phyloP scores from a whole-genome alignment of 92 coral and sea anemone species.

The Parazoanthus atlanticus region DNA sequence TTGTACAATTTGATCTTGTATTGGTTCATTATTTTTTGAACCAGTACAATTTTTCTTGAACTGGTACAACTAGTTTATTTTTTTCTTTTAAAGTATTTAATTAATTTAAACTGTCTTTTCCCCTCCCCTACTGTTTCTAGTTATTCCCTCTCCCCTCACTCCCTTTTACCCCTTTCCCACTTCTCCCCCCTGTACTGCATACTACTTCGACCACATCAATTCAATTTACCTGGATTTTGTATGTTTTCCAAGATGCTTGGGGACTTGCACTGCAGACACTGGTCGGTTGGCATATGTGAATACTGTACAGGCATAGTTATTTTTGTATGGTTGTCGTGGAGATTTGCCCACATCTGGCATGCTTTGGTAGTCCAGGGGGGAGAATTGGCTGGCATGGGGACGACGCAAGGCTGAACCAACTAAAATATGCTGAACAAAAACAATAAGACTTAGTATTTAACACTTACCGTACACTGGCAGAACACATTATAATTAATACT shows the following conservation, averaged over 20 bases:
- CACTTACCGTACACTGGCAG: too few relatives aligned
- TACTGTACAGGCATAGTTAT: slow-evolving; percentile 85
- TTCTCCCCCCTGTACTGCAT: too few relatives aligned
- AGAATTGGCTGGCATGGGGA: slow-evolving; percentile 92
- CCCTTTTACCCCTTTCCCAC: too few relatives aligned
- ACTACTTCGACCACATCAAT: too few relatives aligned
- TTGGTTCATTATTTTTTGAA: too few relatives aligned
- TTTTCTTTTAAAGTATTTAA: too few relatives aligned
- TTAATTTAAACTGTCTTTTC: too few relatives aligned
- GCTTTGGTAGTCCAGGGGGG: slow-evolving; percentile 92
- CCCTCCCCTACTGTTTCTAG: too few relatives aligned
- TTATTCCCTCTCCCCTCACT: too few relatives aligned
- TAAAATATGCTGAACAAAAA: slow-evolving; percentile 71
- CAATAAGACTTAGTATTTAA: background rate
- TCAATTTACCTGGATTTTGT: slow-evolving; percentile 76
- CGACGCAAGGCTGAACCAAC: slow-evolving; percentile 96
- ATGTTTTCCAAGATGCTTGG: slow-evolving; percentile 78
- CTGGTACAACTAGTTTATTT: too few relatives aligned
- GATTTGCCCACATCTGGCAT: slow-evolving; percentile 91
- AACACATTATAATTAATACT: background rate
- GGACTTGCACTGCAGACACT: slow-evolving; percentile 69
- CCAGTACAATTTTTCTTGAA: too few relatives aligned
- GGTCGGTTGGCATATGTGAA: slow-evolving; percentile 86
- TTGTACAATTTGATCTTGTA: too few relatives aligned
- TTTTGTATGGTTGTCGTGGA: slow-evolving; percentile 78